These are phyloP conservation scores for Thermophis baileyi DNA, from an alignment of 2,113 vertebrate genomes.

Conservation along the genomic window DNA sequence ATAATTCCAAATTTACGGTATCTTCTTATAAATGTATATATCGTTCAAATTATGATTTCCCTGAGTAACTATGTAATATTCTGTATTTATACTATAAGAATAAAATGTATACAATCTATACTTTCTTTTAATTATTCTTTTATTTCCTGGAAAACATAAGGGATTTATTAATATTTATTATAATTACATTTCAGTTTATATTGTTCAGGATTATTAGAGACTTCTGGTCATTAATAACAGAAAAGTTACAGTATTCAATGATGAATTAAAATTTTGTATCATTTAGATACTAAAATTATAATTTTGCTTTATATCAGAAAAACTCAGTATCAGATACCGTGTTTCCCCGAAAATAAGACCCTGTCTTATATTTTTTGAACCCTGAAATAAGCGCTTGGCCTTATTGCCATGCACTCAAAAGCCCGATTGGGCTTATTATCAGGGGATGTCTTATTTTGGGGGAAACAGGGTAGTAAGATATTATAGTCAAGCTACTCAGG, in stretches of 20 bases:
- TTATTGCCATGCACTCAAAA: too few relatives aligned
- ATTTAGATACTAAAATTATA: background rate
- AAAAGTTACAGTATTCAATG: background rate
- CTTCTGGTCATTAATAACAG: background rate
- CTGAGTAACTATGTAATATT: conserved; percentile 28
- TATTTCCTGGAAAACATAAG: conserved; percentile 31
- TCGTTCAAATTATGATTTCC: conserved; percentile 15
- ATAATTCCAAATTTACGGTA: background rate
- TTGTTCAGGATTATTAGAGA: background rate
- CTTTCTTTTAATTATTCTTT: conserved; percentile 38
- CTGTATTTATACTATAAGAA: conserved; percentile 49
- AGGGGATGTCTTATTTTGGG: too few relatives aligned
- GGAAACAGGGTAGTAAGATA: too few relatives aligned
- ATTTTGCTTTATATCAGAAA: background rate
- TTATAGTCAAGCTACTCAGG: background rate
- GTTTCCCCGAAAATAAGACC: too few relatives aligned
- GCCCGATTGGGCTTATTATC: too few relatives aligned
- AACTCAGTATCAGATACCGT: background rate
- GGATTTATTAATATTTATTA: background rate
- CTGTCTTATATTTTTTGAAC: too few relatives aligned
- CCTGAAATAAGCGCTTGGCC: too few relatives aligned
- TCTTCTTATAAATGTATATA: background rate
- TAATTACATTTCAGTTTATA: background rate
- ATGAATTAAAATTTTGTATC: background rate
- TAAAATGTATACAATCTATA: conserved; percentile 46